Evolutionary conservation across 2,797 vertebrate genomes (phyloP).

Genomic region (Botia kubotai): DNA sequence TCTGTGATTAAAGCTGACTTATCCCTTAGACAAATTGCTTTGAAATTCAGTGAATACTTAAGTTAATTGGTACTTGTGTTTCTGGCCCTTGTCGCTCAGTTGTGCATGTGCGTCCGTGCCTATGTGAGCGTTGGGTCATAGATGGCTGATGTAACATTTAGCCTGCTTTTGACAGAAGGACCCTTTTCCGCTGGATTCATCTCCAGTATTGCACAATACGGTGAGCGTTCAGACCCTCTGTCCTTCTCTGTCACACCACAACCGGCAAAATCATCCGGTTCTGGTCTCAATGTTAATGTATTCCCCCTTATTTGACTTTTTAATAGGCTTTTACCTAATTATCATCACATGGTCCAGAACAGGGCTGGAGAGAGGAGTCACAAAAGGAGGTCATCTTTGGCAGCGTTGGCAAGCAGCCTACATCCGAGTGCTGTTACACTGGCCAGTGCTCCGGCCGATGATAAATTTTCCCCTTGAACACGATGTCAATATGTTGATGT

Average conservation of each 20-base stretch:
- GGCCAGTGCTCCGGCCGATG: slow-evolving; percentile 66
- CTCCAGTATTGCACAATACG: slow-evolving; percentile 27
- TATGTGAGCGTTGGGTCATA: slow-evolving; percentile 30
- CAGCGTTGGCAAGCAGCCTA: slow-evolving; percentile 84
- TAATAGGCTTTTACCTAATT: slow-evolving; percentile 96
- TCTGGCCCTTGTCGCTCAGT: slow-evolving; percentile 40
- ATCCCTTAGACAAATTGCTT: slow-evolving; percentile 66
- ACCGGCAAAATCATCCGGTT: slow-evolving; percentile 64
- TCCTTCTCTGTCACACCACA: slow-evolving; percentile 74
- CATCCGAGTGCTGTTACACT: slow-evolving; percentile 70
- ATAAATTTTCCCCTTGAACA: slow-evolving; percentile 96
- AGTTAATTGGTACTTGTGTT: slow-evolving; percentile 77
- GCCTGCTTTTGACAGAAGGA: slow-evolving; percentile 35
- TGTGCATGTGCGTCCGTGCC: background rate
- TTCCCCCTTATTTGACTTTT: slow-evolving; percentile 97
- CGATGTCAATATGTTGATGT: slow-evolving; percentile 99
- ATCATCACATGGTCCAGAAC: slow-evolving; percentile 88
- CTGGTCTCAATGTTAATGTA: slow-evolving; percentile 93
- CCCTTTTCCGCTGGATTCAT: slow-evolving; percentile 45
- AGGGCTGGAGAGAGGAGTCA: slow-evolving; percentile 74
- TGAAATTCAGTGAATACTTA: slow-evolving; percentile 72
- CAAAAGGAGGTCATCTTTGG: slow-evolving; percentile 86
- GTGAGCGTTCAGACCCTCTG: slow-evolving; percentile 61
- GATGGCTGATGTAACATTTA: slow-evolving; percentile 48
- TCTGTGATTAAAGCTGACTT: slow-evolving; percentile 71